A percentile compares a stretch with the other conserved stretches of the same genome.
Conservation (phyloP, 2,888 invertebrate species). For the Meandrusa payeni region DNA sequence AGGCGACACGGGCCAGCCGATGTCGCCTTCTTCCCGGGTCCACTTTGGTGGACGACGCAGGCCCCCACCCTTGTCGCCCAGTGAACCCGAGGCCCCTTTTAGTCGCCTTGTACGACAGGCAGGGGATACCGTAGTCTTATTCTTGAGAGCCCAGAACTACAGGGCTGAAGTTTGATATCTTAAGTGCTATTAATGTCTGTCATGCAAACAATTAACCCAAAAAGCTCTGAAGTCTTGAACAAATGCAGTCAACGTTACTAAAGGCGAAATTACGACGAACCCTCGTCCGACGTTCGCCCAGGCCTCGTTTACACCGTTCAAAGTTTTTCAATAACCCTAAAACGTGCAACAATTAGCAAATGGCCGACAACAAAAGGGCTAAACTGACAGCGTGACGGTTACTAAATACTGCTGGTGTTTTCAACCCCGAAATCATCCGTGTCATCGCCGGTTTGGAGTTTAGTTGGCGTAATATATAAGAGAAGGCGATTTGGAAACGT, state of each 20-base stretch:
- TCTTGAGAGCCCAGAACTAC: no score
- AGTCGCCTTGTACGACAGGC: no score
- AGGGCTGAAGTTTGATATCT: no score
- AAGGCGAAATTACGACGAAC: background rate
- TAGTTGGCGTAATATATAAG: background rate
- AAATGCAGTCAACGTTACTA: background rate
- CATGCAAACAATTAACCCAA: no score
- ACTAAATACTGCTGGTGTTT: conserved; percentile 10
- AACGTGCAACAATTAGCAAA: conserved; percentile 29
- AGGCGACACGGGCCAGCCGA: no score
- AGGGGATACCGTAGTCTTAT: no score
- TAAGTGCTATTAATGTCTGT: no score
- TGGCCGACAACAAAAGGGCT: conserved; percentile 29
- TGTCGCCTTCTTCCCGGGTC: no score
- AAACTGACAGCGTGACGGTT: conserved; percentile 20
- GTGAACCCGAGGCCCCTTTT: no score
- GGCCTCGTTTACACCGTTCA: background rate
- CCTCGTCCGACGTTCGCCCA: background rate
- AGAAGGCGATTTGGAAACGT: conserved; percentile 14
- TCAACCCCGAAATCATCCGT: conserved; percentile 5
- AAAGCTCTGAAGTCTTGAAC: background rate
- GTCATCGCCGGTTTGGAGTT: conserved; percentile 10
- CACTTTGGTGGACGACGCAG: no score
- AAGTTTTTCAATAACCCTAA: conserved; percentile 30
- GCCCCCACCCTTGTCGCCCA: no score